Percentiles rank a stretch among this genome's conserved stretches.
These are phyloP conservation scores for Melanchra persicariae DNA, from an alignment of 2,888 invertebrate genomes.

Conservation along the genomic window DNA sequence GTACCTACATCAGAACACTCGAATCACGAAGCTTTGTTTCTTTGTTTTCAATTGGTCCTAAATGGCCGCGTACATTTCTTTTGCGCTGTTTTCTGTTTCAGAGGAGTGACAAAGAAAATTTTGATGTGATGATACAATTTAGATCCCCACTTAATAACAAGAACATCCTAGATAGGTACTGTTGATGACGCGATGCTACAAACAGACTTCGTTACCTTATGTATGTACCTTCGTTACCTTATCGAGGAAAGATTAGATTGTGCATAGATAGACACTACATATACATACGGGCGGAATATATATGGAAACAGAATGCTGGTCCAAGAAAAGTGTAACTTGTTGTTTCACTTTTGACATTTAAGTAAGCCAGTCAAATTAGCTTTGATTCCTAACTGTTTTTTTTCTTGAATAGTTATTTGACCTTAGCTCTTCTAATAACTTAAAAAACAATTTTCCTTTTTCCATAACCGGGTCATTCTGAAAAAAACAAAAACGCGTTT, in stretches of 20 bases:
- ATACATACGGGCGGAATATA: not conserved
- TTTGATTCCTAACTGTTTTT: too few relatives aligned
- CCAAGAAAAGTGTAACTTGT: not conserved
- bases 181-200: constrained; percentile 1
- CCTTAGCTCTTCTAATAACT: too few relatives aligned
- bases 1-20: constrained; percentile 20
- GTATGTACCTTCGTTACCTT: not conserved
- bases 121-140: not conserved
- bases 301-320: not conserved
- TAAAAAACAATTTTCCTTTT: too few relatives aligned
- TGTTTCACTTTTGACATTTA: too few relatives aligned
- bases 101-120: not conserved
- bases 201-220: constrained; percentile 25
- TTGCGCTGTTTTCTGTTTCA: not conserved
- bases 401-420: too few relatives aligned
- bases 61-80: not conserved
- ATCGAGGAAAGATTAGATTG: constrained; percentile 44
- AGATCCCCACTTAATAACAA: constrained; percentile 1
- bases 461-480: too few relatives aligned
- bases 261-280: not conserved
- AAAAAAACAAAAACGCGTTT: too few relatives aligned
- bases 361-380: too few relatives aligned
- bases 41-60: not conserved
- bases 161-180: constrained; percentile 13
- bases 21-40: constrained; percentile 2